Evolutionary conservation across 2,888 invertebrate species (phyloP).

Genomic region (Altica lythri): DNA sequence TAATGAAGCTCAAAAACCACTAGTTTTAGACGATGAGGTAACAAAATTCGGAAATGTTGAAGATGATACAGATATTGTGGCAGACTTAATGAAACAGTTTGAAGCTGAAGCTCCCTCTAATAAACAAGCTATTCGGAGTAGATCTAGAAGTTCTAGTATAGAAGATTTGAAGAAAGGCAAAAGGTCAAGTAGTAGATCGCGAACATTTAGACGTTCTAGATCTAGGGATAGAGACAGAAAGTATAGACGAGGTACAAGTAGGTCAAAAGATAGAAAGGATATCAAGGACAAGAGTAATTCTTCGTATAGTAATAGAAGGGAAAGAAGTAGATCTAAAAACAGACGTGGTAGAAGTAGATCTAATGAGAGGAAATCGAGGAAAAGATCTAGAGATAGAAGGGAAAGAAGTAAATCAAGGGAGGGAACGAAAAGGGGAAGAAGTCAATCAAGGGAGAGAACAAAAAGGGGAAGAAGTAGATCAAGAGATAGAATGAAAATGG

Average conservation of each 20-base stretch:
- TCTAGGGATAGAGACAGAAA: conserved; percentile 31
- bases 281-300: no score
- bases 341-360: conserved; percentile 46
- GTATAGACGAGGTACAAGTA: conserved; percentile 26
- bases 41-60: conserved; percentile 42
- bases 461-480: conserved; percentile 37
- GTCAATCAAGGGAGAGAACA: conserved; percentile 40
- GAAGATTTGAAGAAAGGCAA: conserved; percentile 22
- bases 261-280: conserved; percentile 43
- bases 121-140: conserved; percentile 33
- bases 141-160: conserved; percentile 17
- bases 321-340: conserved; percentile 44
- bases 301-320: conserved; percentile 44
- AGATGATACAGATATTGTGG: conserved; percentile 62
- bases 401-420: conserved; percentile 49
- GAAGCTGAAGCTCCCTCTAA: conserved; percentile 81
- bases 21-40: conserved; percentile 51
- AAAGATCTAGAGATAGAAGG: conserved; percentile 40
- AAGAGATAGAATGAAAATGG: conserved; percentile 41
- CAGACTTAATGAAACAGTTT: conserved; percentile 82
- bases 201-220: conserved; percentile 47
- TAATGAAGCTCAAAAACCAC: conserved; percentile 67
- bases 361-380: conserved; percentile 46
- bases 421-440: conserved; percentile 39
- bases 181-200: conserved; percentile 37